phyloP scores from a whole-genome alignment of 1,140 invertebrate species.

The Oncopodura yosiiana region DNA sequence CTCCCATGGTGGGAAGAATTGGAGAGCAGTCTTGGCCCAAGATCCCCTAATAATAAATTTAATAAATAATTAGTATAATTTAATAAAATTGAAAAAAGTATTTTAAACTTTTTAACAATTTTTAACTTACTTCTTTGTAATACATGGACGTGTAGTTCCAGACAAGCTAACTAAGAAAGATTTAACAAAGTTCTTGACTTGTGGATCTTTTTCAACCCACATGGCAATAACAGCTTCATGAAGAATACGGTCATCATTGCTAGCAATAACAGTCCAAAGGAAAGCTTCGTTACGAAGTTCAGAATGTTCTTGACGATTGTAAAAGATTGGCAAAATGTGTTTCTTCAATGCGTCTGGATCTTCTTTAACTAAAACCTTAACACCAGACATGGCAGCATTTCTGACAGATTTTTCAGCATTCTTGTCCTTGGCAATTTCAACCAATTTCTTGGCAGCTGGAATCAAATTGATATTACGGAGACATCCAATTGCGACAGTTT shows the following conservation, averaged over 20 bases:
- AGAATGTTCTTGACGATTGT: slow-evolving; percentile 21
- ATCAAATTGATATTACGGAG: slow-evolving; percentile 26
- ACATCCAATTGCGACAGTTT: slow-evolving; percentile 23
- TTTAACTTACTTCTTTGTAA: slow-evolving; percentile 11
- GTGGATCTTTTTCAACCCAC: slow-evolving; percentile 27
- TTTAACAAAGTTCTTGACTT: slow-evolving; percentile 32
- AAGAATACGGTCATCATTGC: slow-evolving; percentile 6
- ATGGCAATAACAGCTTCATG: slow-evolving; percentile 29
- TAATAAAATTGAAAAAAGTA: neutral
- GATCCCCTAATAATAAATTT: slow-evolving; percentile 12
- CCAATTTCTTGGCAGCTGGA: slow-evolving; percentile 17
- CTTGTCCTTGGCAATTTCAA: slow-evolving; percentile 21
- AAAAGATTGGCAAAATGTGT: slow-evolving; percentile 32
- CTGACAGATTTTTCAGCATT: slow-evolving; percentile 25
- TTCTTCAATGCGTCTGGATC: slow-evolving; percentile 11
- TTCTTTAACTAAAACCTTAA: slow-evolving; percentile 16
- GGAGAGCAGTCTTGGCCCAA: slow-evolving; percentile 20
- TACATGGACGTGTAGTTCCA: slow-evolving; percentile 20
- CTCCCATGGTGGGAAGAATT: slow-evolving; percentile 25
- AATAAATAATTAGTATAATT: neutral
- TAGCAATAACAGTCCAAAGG: slow-evolving; percentile 8
- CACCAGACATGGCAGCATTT: slow-evolving; percentile 25
- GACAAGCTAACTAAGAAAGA: slow-evolving; percentile 21
- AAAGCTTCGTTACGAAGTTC: slow-evolving; percentile 24
- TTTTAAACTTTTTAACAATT: neutral